These are phyloP conservation scores for Cepphus grylle DNA, from an alignment of 2,113 vertebrate genomes.

Conservation along the genomic window DNA sequence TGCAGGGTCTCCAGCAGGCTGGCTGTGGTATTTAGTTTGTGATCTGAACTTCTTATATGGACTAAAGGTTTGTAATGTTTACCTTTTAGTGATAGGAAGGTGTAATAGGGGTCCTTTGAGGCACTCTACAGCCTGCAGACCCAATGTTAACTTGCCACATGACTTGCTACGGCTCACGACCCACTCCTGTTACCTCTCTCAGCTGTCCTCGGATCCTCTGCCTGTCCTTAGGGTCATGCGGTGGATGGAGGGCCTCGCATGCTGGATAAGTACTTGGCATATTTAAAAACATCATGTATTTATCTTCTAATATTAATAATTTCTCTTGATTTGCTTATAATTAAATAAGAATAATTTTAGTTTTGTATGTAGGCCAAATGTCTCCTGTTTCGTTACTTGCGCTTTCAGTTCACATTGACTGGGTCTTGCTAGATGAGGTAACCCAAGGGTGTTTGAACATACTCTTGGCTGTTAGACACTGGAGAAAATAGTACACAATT, in stretches of 20 bases:
- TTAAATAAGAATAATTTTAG: neutral
- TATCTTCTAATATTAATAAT: neutral
- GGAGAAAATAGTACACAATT: neutral
- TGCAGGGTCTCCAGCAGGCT: neutral
- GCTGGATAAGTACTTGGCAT: neutral
- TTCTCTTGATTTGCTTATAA: neutral
- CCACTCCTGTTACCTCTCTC: neutral
- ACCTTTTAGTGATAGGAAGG: neutral
- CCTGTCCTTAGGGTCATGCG: neutral
- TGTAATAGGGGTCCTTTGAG: neutral
- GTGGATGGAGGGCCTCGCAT: neutral
- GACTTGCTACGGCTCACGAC: neutral
- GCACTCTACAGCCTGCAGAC: neutral
- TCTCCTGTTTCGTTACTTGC: neutral
- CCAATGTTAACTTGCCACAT: neutral
- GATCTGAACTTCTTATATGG: neutral
- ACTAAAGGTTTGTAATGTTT: neutral
- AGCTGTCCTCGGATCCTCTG: neutral
- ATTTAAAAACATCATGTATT: neutral
- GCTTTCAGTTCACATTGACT: neutral
- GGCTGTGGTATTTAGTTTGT: neutral
- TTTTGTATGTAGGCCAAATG: neutral
- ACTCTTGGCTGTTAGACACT: neutral
- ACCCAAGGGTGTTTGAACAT: neutral
- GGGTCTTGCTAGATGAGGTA: neutral